phyloP scores from a whole-genome alignment of 2,888 invertebrate species.

The Dioctria rufipes region DNA sequence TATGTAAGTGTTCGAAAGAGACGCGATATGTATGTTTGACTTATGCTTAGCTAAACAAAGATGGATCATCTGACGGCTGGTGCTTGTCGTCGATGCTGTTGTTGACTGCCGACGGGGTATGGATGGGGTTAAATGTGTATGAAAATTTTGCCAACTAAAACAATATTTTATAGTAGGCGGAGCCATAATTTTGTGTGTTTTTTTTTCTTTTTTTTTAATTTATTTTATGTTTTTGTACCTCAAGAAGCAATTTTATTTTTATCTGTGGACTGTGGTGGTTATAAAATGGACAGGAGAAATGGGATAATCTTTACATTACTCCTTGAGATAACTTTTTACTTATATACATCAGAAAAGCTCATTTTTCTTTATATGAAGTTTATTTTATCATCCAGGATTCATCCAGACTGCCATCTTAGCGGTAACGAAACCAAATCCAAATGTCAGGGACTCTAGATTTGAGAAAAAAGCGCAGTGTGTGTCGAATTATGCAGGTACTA shows the following conservation, averaged over 20 bases:
- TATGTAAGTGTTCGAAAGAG: conserved; percentile 47
- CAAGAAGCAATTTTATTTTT: conserved; percentile 39
- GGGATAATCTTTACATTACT: conserved; percentile 31
- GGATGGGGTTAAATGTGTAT: conserved; percentile 33
- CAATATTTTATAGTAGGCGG: conserved; percentile 58
- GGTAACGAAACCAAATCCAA: too few species aligned
- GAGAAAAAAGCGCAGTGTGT: too few species aligned
- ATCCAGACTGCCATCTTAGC: too few species aligned
- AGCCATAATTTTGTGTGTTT: conserved; percentile 54
- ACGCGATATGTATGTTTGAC: conserved; percentile 1
- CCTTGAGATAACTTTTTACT: conserved; percentile 23
- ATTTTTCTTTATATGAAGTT: not conserved
- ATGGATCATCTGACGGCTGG: conserved; percentile 1
- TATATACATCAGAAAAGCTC: not conserved
- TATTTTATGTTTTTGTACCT: conserved; percentile 35
- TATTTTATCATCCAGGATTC: too few species aligned
- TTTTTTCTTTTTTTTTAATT: not conserved
- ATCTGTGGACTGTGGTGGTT: too few species aligned
- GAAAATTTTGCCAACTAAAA: conserved; percentile 53
- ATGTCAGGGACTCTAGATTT: too few species aligned
- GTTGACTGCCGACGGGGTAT: not conserved
- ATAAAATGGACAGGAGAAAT: not conserved
- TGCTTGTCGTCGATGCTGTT: too few species aligned
- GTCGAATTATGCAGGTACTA: too few species aligned
- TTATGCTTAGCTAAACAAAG: conserved; percentile 32